Evolutionary conservation across 2,888 invertebrate genomes (phyloP), one percentile per base, ranked within the genome.

Genomic region (Drosophila macrothrix): DNA sequence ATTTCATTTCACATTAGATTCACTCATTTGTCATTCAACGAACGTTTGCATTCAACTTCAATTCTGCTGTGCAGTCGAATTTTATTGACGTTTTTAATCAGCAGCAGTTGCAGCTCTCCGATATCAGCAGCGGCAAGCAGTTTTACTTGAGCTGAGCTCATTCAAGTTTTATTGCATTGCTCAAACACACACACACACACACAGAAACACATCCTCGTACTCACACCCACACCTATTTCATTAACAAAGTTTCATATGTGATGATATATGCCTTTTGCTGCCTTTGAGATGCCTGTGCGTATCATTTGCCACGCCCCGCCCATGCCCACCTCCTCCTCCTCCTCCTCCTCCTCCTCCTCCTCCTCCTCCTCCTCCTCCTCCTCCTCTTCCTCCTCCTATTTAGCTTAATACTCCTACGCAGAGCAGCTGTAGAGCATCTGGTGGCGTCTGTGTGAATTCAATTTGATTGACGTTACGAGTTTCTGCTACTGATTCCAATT

Each of bases 381-480:
- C 2, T 0, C 25, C n/a, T 3, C 10, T 5, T 7, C 12, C 28
- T n/a, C 7, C 6, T n/a, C 7, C 16, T 4, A 2, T 7, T 3
- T 28, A 9, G 1, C 56, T 46, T 46, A 25, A 46, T 25, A 25
- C 46, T 46, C 49, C 46, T 14, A 22, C 43, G 28, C 37, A 35
- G 53, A 33, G 64, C 46, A 52, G 39, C 49, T 39, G 31, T 31
- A 12, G 59, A 65, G 70, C 68, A 74, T 71, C 76, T 75, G 73
- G 37, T 43, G 60, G 71, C 49, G 62, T 61, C 80, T 75, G 70
- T 86, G 88, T 85, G 87, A 87, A 87, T 90, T 83, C 90, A 88
- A 87, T 87, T 87, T 90, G 90, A 87, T 87, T 87, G 87, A 90
- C 87, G 90, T 90, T 90, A 88, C 87, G 90, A 87, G 86, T 80